Percentiles rank a stretch among this genome's conserved stretches.
Conservation (phyloP, 1,140 invertebrate species). For the Aphis craccivora region DNA sequence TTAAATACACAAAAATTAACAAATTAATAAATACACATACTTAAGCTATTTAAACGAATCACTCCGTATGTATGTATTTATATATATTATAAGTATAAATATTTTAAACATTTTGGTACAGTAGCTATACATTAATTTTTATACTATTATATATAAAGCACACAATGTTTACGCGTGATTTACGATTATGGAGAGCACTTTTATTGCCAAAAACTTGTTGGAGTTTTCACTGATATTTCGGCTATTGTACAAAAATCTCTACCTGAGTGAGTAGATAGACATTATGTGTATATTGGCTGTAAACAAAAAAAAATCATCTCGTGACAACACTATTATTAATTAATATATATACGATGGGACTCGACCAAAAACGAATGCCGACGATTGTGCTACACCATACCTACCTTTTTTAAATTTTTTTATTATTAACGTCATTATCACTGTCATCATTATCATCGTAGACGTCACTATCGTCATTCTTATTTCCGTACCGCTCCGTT, state of each 20-base stretch:
- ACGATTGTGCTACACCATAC: neutral
- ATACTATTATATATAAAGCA: neutral
- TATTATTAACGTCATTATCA: neutral
- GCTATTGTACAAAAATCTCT: neutral
- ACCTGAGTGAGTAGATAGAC: too few relatives aligned
- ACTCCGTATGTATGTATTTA: neutral
- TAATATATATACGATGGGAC: neutral
- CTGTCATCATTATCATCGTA: neutral
- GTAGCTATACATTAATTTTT: neutral
- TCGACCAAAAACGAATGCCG: neutral
- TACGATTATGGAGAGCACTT: neutral
- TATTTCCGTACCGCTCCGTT: neutral
- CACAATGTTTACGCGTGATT: conserved; percentile 18
- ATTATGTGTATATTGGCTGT: neutral
- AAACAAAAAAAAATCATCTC: neutral
- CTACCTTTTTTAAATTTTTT: neutral
- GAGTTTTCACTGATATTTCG: conserved; percentile 16
- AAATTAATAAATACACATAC: too few relatives aligned
- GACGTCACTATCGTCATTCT: neutral
- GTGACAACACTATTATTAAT: neutral
- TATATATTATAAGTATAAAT: neutral
- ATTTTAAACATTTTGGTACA: neutral
- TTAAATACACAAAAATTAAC: too few relatives aligned
- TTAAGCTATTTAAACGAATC: neutral
- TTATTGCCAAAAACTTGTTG: neutral